Conservation (phyloP, 2,888 invertebrate genomes). For the Drosophila nigricruria region DNA sequence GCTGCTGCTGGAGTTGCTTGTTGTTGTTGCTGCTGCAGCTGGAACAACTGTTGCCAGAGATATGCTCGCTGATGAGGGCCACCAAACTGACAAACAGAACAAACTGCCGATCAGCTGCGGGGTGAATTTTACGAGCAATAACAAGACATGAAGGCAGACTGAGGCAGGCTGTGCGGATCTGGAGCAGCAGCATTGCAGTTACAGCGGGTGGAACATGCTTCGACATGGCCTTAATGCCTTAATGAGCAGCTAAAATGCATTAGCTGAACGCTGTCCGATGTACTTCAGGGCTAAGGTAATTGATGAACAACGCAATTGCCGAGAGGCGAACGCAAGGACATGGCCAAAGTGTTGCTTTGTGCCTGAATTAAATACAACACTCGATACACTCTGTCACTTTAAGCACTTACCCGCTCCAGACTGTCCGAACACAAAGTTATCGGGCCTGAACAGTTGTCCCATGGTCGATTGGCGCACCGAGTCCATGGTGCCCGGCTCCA, state of each 20-base stretch:
- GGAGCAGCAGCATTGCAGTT: not conserved
- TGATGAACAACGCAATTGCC: conserved; percentile 24
- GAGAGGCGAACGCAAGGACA: not conserved
- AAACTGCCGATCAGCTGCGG: conserved; percentile 50
- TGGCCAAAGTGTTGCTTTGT: conserved; percentile 8
- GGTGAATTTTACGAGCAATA: conserved; percentile 39
- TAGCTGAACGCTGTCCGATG: conserved; percentile 31
- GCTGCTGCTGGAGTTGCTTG: not conserved
- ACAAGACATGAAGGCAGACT: conserved; percentile 23
- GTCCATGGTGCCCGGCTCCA: conserved; percentile 96
- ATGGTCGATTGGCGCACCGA: conserved; percentile 92
- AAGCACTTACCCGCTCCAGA: conserved; percentile 89
- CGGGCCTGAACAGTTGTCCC: conserved; percentile 93
- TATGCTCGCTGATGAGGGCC: conserved; percentile 22
- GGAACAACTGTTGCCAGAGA: conserved; percentile 41
- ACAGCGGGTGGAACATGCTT: conserved; percentile 19
- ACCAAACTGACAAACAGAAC: conserved; percentile 20
- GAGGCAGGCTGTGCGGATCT: not conserved
- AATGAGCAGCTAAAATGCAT: conserved; percentile 60
- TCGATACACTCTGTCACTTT: not conserved
- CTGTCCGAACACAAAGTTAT: conserved; percentile 94
- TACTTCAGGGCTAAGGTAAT: conserved; percentile 3
- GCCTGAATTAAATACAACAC: not conserved
- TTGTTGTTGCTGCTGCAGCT: conserved; percentile 37
- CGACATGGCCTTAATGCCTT: conserved; percentile 41